These are phyloP conservation scores for Leucophenga maculata DNA, from an alignment of 2,888 invertebrate genomes.

Conservation along the genomic window DNA sequence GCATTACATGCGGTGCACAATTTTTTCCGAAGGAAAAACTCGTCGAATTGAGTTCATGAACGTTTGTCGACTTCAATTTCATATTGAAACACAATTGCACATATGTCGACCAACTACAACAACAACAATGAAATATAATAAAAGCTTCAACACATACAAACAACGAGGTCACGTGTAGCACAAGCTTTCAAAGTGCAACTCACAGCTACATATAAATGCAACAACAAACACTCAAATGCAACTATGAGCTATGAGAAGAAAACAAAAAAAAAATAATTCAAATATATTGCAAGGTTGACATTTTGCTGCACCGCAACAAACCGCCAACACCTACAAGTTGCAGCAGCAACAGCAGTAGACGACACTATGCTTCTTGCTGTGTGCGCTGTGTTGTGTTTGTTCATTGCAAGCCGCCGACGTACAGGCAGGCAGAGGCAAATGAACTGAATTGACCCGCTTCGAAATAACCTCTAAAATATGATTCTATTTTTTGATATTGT, in stretches of 20 bases:
- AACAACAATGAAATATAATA: constrained; percentile 34
- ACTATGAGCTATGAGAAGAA: background rate
- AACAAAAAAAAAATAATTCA: constrained; percentile 42
- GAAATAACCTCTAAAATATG: constrained; percentile 66
- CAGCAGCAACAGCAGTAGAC: background rate
- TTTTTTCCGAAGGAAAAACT: constrained; percentile 56
- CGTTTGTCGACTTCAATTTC: constrained; percentile 69
- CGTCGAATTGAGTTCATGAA: constrained; percentile 66
- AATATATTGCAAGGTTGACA: constrained; percentile 58
- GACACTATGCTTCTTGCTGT: no score
- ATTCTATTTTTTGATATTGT: constrained; percentile 35
- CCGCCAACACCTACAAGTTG: background rate
- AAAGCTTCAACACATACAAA: background rate
- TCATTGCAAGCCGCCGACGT: constrained; percentile 29
- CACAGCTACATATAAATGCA: constrained; percentile 31
- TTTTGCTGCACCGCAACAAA: constrained; percentile 33
- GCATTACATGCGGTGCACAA: constrained; percentile 25
- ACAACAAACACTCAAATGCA: background rate
- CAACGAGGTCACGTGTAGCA: constrained; percentile 59
- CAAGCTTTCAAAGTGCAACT: constrained; percentile 17
- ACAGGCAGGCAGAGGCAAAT: constrained; percentile 68
- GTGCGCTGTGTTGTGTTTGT: background rate
- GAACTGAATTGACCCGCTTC: constrained; percentile 72
- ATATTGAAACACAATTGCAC: constrained; percentile 37
- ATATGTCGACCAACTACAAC: constrained; percentile 38